A percentile compares a stretch with the other conserved stretches of the same genome.
phyloP scores from a whole-genome alignment of 2,888 invertebrate species.

The Drosophila ochracea region DNA sequence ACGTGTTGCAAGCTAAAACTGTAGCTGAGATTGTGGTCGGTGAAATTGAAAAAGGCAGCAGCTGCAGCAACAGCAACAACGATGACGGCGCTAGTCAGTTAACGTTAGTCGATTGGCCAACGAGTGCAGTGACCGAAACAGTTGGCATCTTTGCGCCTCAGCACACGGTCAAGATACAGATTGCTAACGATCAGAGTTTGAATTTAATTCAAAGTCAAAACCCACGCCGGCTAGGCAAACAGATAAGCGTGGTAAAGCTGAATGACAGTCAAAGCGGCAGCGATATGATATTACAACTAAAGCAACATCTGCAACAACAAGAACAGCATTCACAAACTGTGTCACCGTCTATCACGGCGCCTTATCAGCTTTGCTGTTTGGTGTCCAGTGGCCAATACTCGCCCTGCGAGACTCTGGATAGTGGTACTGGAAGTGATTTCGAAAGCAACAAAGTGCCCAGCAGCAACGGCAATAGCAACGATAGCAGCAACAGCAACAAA shows the following conservation, averaged over 20 bases:
- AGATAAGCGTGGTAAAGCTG: slow-evolving; percentile 67
- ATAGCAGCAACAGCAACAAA: slow-evolving; percentile 74
- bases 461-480: slow-evolving; percentile 70
- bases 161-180: slow-evolving; percentile 84
- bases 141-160: slow-evolving; percentile 63
- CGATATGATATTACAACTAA: slow-evolving; percentile 49
- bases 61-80: slow-evolving; percentile 25
- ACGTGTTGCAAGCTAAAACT: slow-evolving; percentile 49
- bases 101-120: slow-evolving; percentile 74
- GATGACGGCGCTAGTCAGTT: slow-evolving; percentile 61
- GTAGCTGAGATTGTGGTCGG: slow-evolving; percentile 18
- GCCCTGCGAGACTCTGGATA: slow-evolving; percentile 92
- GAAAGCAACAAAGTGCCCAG: slow-evolving; percentile 85
- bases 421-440: slow-evolving; percentile 93
- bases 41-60: slow-evolving; percentile 57
- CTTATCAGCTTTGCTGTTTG: slow-evolving; percentile 84
- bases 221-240: slow-evolving; percentile 57
- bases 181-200: slow-evolving; percentile 68
- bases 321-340: slow-evolving; percentile 26
- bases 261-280: slow-evolving; percentile 65
- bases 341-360: slow-evolving; percentile 7
- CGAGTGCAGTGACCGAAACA: slow-evolving; percentile 83
- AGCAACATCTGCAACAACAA: slow-evolving; percentile 35
- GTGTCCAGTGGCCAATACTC: slow-evolving; percentile 94
- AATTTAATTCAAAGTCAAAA: slow-evolving; percentile 37